A percentile compares a stretch with the other conserved stretches of the same genome.
Evolutionary conservation across 2,888 invertebrate species (phyloP).

Genomic region (Rotaria magnacalcarata): DNA sequence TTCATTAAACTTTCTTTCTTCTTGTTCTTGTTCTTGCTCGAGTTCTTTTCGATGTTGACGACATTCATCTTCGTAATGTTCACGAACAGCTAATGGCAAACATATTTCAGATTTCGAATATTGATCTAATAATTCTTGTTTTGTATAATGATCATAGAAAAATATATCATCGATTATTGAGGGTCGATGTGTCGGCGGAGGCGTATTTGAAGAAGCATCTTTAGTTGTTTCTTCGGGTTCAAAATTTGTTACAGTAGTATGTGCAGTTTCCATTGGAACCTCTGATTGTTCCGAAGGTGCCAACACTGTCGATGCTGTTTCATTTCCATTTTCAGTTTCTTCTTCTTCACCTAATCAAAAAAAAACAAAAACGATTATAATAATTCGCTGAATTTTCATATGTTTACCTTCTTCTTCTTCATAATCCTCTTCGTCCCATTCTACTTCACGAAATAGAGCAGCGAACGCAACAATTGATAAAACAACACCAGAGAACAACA

Average conservation of each 20-base stretch:
- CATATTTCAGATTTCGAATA: constrained; percentile 36
- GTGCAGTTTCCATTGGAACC: not conserved
- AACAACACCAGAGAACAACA: constrained; percentile 42
- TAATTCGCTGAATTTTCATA: not conserved
- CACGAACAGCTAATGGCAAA: constrained; percentile 29
- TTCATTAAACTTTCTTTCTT: constrained; percentile 2
- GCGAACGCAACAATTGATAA: constrained; percentile 42
- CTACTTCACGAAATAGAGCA: constrained; percentile 39
- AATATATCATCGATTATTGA: not conserved
- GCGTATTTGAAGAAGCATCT: not conserved
- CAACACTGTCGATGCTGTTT: not conserved
- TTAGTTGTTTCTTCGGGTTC: not conserved
- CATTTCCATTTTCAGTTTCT: not conserved
- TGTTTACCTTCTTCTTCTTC: constrained; percentile 37
- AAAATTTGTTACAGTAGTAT: not conserved
- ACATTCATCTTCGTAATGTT: constrained; percentile 20
- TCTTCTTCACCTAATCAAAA: not conserved
- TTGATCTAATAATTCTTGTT: constrained; percentile 36
- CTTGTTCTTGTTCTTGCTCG: not conserved
- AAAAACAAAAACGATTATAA: not conserved
- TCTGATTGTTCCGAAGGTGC: not conserved
- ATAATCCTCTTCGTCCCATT: constrained; percentile 42
- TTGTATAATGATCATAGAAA: constrained; percentile 29
- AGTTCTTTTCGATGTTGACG: constrained; percentile 25
- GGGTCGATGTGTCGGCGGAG: not conserved